Percentiles rank a stretch among this genome's conserved stretches.
These are phyloP conservation scores for Caenorhabditis panamensis DNA, from an alignment of 2,888 invertebrate species.

Conservation along the genomic window DNA sequence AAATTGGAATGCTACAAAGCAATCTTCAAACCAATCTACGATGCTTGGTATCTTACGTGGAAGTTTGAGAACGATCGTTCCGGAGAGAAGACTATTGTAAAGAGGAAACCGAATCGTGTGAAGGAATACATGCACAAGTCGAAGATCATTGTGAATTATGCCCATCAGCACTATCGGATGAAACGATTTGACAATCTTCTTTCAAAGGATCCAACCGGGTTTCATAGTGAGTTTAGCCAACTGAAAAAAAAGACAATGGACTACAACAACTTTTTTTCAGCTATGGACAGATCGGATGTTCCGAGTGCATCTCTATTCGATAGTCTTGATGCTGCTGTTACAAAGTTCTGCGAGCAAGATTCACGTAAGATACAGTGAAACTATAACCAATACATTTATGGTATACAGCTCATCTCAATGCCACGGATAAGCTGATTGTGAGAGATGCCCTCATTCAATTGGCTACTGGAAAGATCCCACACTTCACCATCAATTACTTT, in stretches of 20 bases:
- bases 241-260: neutral
- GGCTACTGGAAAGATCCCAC: slow-evolving; percentile 44
- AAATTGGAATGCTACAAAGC: slow-evolving; percentile 3
- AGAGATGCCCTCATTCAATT: slow-evolving; percentile 34
- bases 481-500: slow-evolving; percentile 35
- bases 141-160: slow-evolving; percentile 51
- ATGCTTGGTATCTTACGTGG: slow-evolving; percentile 39
- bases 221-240: slow-evolving; percentile 14
- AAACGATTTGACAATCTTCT: slow-evolving; percentile 38
- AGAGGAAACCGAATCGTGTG: slow-evolving; percentile 13
- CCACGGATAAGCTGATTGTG: neutral
- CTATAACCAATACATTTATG: no score
- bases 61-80: slow-evolving; percentile 16
- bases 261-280: neutral
- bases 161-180: slow-evolving; percentile 59
- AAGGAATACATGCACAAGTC: slow-evolving; percentile 43
- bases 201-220: slow-evolving; percentile 46
- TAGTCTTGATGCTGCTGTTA: slow-evolving; percentile 41
- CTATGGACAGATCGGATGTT: slow-evolving; percentile 27
- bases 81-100: neutral
- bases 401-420: slow-evolving; percentile 27
- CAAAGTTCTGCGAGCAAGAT: slow-evolving; percentile 45
- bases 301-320: slow-evolving; percentile 51
- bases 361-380: slow-evolving; percentile 16
- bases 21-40: slow-evolving; percentile 57